Conservation (phyloP, 2,797 vertebrate genomes). For the Sebastes matsubarae region DNA sequence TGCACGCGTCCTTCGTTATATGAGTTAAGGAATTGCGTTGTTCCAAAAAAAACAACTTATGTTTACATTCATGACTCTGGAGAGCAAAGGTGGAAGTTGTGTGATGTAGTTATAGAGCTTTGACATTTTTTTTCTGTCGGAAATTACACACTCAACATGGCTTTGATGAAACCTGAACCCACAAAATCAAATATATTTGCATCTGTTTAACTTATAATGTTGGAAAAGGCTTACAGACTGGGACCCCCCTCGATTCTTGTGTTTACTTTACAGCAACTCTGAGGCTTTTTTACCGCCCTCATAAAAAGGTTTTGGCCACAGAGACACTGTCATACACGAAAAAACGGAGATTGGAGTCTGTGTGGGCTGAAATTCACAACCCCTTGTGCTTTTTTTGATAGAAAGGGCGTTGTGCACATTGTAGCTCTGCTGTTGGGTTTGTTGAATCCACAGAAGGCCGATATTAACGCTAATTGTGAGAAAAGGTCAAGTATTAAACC, state of each 20-base stretch:
- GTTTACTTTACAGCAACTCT: constrained; percentile 1
- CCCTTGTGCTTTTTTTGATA: background rate
- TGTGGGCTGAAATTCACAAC: background rate
- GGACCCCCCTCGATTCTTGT: background rate
- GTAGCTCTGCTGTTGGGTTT: background rate
- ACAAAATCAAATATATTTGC: background rate
- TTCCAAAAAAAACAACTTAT: background rate
- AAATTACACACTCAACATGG: background rate
- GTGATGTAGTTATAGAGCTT: background rate
- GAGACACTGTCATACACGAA: background rate
- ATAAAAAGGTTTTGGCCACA: background rate
- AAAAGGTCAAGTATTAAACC: constrained; percentile 49
- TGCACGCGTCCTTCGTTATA: background rate
- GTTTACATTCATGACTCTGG: background rate
- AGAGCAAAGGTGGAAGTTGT: background rate
- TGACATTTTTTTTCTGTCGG: background rate
- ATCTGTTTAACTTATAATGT: background rate
- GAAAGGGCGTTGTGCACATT: background rate
- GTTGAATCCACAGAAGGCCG: constrained; percentile 15
- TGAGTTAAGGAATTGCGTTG: background rate
- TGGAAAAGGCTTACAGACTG: background rate
- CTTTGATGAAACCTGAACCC: background rate
- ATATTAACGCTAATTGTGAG: constrained; percentile 43
- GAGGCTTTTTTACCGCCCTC: background rate
- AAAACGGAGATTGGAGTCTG: background rate